Conservation (phyloP, 2,797 vertebrate species). For the Acipenser ruthenus region DNA sequence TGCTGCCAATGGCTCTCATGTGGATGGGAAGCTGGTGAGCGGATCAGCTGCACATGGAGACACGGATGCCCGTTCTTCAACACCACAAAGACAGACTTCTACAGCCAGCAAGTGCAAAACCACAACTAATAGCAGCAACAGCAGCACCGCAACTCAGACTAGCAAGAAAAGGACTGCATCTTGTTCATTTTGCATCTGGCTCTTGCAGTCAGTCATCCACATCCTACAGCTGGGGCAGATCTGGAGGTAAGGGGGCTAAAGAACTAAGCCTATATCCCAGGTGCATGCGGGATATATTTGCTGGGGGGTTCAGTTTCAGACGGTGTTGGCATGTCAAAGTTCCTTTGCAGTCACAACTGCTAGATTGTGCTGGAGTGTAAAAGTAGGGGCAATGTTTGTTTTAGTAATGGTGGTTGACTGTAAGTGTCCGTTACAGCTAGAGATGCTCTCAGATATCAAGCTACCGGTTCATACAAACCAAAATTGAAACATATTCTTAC, state of each 20-base stretch:
- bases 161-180: conserved; percentile 60
- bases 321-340: too few species aligned
- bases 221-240: conserved; percentile 91
- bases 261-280: too few species aligned
- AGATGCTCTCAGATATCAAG: too few species aligned
- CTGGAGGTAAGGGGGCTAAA: conserved; percentile 74
- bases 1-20: conserved; percentile 45
- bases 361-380: too few species aligned
- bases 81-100: conserved; percentile 81
- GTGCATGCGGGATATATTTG: too few species aligned
- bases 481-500: too few species aligned
- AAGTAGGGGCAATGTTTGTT: too few species aligned
- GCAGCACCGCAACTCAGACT: conserved; percentile 35
- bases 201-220: conserved; percentile 83
- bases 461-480: too few species aligned
- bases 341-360: too few species aligned
- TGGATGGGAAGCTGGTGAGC: conserved; percentile 72
- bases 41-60: conserved; percentile 71
- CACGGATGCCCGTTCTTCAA: conserved; percentile 69
- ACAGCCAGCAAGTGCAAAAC: conserved; percentile 78
- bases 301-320: too few species aligned
- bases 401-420: too few species aligned
- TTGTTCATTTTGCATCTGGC: conserved; percentile 83
- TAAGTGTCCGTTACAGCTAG: too few species aligned
- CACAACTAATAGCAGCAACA: conserved; percentile 52